Base-by-base conservation (phyloP, 2,888 invertebrate genomes). In the Operophtera brumata region DNA sequence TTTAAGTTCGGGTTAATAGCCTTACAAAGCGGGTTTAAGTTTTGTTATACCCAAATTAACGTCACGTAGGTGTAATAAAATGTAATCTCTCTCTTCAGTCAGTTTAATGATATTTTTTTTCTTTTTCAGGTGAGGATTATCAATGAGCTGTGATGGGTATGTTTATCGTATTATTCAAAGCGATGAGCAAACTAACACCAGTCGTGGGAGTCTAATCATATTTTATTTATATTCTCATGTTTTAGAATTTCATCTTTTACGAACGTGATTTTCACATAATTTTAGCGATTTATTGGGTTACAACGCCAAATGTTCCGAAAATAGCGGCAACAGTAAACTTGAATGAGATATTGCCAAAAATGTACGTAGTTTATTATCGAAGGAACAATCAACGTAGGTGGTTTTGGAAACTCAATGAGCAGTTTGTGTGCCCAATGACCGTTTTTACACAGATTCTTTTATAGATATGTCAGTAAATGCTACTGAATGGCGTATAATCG, bases 51-150 rank as follows among this genome's bases (percentile, higher is more conserved):
- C n/a, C 1, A 43, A 50, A 20, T 40, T 47, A 50, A 25, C 35
- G 37, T 20, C 30, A 55, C 50, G 50, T 42, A 26, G 10, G 26
- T 26, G 50, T 47, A 39, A 20, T 47, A 12, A 32, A 34, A 42
- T 34, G 39, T 40, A 26, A 44, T 40, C 3, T n/a, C 46, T 14
- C 12, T 13, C 13, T 36, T 13, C 7, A 36, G 12, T 13, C 35
- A 30, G 34, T 53, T 49, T 37, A 36, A 41, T 54, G 39, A 53
- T 53, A 50, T 62, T 48, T 46, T 58, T 61, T 60, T 46, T 61
- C 75, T 79, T 73, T 82, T 82, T 36, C 80, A 80, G 80, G 81
- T 82, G 66, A 75, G 74, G 59, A 32, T 42, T 43, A 37, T 42
- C 54, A 62, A 70, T 66, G 67, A 45, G 14, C 30, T 37, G 43